These are phyloP conservation scores for Lasioglossum leucozonium DNA, from an alignment of 2,888 invertebrate species.

Conservation along the genomic window DNA sequence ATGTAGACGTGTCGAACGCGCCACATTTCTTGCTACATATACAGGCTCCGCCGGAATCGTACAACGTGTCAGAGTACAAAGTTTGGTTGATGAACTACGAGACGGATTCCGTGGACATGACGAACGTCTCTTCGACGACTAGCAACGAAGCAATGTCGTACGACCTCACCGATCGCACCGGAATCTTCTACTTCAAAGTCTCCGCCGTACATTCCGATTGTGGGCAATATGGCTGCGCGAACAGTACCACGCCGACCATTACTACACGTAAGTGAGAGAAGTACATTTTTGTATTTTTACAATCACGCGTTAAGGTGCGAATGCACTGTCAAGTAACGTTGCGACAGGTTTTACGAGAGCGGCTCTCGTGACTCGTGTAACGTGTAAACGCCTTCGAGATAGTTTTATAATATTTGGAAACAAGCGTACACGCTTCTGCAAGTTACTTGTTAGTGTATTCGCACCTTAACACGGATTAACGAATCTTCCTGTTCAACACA, in stretches of 20 bases:
- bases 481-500: conserved; percentile 61
- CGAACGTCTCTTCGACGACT: conserved; percentile 52
- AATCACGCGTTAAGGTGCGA: background rate
- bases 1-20: conserved; percentile 79
- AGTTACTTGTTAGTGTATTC: background rate
- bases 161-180: conserved; percentile 75
- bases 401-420: background rate
- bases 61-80: conserved; percentile 79
- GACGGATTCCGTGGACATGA: conserved; percentile 67
- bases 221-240: conserved; percentile 76
- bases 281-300: background rate
- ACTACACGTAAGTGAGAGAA: conserved; percentile 75
- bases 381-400: too few relatives aligned
- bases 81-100: conserved; percentile 80
- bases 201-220: conserved; percentile 78
- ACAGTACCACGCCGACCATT: conserved; percentile 80
- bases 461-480: background rate
- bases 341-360: background rate
- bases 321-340: background rate
- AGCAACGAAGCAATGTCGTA: conserved; percentile 67
- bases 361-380: too few relatives aligned
- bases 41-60: conserved; percentile 78
- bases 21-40: conserved; percentile 75
- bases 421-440: background rate
- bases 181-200: conserved; percentile 80